These are phyloP conservation scores for Lasiurus cinereus DNA, from an alignment of 2,113 vertebrate genomes.

Conservation along the genomic window DNA sequence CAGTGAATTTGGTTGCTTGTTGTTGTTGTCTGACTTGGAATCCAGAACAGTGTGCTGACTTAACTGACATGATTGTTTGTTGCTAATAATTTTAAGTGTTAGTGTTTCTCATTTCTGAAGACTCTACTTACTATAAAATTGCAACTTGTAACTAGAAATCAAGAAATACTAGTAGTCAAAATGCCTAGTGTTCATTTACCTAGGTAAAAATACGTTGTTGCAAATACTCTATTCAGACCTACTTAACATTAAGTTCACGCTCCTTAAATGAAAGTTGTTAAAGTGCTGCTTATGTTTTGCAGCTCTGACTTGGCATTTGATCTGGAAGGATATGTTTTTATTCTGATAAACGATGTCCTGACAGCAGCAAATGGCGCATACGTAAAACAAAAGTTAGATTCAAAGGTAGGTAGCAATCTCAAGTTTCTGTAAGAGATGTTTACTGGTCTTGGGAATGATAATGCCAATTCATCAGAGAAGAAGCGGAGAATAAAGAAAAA, in stretches of 20 bases:
- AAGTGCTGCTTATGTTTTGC: constrained; percentile 66
- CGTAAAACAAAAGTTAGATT: constrained; percentile 97
- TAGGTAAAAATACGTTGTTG: not conserved
- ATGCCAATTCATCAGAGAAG: not conserved
- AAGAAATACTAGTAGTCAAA: constrained; percentile 3
- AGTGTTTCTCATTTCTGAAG: constrained; percentile 37
- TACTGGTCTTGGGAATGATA: not conserved
- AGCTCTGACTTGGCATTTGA: constrained; percentile 97
- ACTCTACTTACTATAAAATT: constrained; percentile 16
- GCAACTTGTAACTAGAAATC: not conserved
- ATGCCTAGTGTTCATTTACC: not conserved
- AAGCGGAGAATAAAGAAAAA: not conserved
- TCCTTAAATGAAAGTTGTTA: constrained; percentile 30
- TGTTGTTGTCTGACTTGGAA: constrained; percentile 33
- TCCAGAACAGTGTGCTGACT: not conserved
- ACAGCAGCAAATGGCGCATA: constrained; percentile 97
- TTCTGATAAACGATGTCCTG: constrained; percentile 95
- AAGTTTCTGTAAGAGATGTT: constrained; percentile 33
- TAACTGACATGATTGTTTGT: constrained; percentile 16
- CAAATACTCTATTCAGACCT: not conserved
- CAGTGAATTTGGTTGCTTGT: not conserved
- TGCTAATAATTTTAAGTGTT: constrained; percentile 9
- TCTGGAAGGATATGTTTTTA: constrained; percentile 95
- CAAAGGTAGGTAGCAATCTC: constrained; percentile 89
- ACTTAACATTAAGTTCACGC: not conserved